Conservation (phyloP, 2,113 vertebrate species). For the Heterotilapia buettikoferi region DNA sequence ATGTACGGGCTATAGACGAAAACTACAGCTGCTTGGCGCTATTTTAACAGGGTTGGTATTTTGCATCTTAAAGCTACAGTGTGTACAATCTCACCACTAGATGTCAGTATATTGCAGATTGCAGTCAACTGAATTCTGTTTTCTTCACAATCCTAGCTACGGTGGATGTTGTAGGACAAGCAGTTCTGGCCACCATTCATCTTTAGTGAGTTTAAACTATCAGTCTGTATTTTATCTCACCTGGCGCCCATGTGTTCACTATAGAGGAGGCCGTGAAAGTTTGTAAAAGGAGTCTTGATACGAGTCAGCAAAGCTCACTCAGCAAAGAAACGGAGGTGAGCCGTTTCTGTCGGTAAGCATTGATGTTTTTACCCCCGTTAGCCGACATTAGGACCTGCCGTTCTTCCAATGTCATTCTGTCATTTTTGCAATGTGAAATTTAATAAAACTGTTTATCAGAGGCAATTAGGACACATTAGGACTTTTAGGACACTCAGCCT, state of each 20-base stretch:
- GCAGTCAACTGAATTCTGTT: background rate
- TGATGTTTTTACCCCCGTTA: background rate
- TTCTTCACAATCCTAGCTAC: background rate
- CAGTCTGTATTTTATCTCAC: background rate
- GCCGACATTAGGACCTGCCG: background rate
- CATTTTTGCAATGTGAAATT: background rate
- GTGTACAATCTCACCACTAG: background rate
- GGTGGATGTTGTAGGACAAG: background rate
- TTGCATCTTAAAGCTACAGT: background rate
- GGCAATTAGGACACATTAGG: background rate
- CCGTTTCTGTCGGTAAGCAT: background rate
- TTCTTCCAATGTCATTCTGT: background rate
- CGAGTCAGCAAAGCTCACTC: background rate
- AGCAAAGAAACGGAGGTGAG: too few relatives aligned
- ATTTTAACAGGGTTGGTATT: background rate
- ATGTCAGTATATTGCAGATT: background rate
- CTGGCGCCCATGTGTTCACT: background rate
- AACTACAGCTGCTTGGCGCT: background rate
- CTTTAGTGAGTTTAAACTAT: background rate
- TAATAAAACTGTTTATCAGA: background rate
- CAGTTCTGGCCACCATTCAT: background rate
- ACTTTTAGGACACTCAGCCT: background rate
- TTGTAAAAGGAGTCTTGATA: background rate
- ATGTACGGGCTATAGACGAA: background rate
- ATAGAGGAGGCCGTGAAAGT: background rate